Evolutionary conservation across 1,140 invertebrate species (phyloP), one percentile per base, ranked within the genome.

Genomic region (Drosophila gunungcola): DNA sequence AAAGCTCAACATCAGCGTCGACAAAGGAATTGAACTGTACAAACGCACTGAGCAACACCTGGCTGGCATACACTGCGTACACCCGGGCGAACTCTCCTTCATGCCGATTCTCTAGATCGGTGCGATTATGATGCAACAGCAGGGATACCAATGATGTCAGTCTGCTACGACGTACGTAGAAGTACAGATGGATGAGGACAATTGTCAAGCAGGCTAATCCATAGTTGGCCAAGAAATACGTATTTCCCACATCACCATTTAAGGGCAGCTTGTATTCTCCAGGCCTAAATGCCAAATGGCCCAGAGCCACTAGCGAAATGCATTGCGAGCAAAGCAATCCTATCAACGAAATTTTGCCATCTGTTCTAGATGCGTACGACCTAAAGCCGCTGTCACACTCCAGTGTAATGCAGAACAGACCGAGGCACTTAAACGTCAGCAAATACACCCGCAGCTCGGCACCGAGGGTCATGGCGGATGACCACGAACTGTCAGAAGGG

Each of bases 361-460:
- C 70, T 10, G 3, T 10, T 7, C 39, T 29, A 6, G 46, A 82
- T 4, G 49, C 32, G 12, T 63, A 41, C 3, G 45, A 51, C 12
- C 5, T 32, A n/a, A 41, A 27, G 2, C 21, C 4, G 16, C 9
- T 29, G 0, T 1, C 7, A 32, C 21, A n/a, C 2, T 81, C 36
- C 4, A 64, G 56, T 3, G 67, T 73, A 2, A 70, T 13, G 53
- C 76, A 68, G 3, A 83, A 49, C 21, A 88, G 54, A 12, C 84
- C 84, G 43, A 89, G 39, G n/a, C 16, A 72, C 52, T 78, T 80
- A 4, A 89, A 45, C 4, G 63, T 89, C 0, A 61, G 5, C 7
- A 89, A 57, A 55, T 89, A 89, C 4, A 78, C 13, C 29, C 84
- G 65, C 36, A 89, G 39, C 32, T 89, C 84, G 29, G 6, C 29